These are phyloP conservation scores for Patella caerulea DNA, from an alignment of 2,888 invertebrate genomes.

Conservation along the genomic window DNA sequence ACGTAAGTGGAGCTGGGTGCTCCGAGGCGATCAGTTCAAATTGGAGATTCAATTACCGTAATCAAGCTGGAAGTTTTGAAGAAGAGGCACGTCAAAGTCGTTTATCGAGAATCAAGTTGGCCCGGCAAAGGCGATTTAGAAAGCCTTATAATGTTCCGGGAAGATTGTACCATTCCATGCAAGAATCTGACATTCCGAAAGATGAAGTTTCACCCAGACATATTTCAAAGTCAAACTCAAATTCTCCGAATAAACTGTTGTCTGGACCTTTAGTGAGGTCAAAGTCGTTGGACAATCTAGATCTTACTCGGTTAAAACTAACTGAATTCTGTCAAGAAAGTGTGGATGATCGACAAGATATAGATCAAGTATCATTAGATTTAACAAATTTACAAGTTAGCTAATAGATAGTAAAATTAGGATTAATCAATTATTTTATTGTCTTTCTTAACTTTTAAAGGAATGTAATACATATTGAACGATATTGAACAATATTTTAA, in stretches of 20 bases:
- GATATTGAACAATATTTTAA: too few species aligned
- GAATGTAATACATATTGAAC: too few species aligned
- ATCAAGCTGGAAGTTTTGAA: slow-evolving; percentile 38
- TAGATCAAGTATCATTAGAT: slow-evolving; percentile 59
- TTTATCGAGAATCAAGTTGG: slow-evolving; percentile 39
- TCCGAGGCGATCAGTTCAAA: slow-evolving; percentile 13
- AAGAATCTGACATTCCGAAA: slow-evolving; percentile 45
- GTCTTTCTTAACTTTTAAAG: too few species aligned
- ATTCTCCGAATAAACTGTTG: slow-evolving; percentile 50
- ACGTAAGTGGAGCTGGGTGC: not conserved
- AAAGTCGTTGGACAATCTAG: slow-evolving; percentile 63
- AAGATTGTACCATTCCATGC: slow-evolving; percentile 53
- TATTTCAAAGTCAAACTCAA: slow-evolving; percentile 55
- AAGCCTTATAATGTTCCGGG: slow-evolving; percentile 66
- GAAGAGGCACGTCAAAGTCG: slow-evolving; percentile 37
- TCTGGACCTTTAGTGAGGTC: slow-evolving; percentile 53
- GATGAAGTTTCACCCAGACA: slow-evolving; percentile 35
- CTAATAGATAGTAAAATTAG: not conserved
- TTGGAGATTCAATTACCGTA: slow-evolving; percentile 37
- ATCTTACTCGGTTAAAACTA: slow-evolving; percentile 53
- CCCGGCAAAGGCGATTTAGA: slow-evolving; percentile 37
- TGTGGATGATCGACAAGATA: slow-evolving; percentile 45
- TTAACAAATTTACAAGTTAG: slow-evolving; percentile 58
- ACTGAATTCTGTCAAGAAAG: slow-evolving; percentile 40
- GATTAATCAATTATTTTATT: not conserved